Evolutionary conservation across 2,113 vertebrate genomes (phyloP).

Genomic region (Microtus oregoni): DNA sequence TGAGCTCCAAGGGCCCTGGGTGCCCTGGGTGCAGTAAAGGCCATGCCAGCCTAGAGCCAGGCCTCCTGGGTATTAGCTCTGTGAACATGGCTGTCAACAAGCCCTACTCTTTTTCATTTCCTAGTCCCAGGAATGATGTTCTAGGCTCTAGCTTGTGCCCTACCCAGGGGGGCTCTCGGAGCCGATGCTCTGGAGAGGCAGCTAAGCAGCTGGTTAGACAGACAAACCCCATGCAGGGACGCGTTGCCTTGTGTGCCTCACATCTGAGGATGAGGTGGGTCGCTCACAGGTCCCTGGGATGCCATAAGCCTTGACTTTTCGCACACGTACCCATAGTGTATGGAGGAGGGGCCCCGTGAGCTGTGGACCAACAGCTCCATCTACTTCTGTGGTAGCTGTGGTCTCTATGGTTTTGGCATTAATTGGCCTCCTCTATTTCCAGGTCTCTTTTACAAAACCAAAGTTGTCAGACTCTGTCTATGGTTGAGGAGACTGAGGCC

Average conservation of each 20-base stretch:
- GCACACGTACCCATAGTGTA: accelerated
- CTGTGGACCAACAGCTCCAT: accelerated
- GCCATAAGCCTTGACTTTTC: neutral
- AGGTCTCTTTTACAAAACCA: accelerated
- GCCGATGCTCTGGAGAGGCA: neutral
- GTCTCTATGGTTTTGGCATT: neutral
- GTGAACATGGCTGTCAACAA: neutral
- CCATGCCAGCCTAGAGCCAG: neutral
- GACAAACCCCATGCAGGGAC: neutral
- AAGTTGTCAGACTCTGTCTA: accelerated
- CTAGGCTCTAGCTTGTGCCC: neutral
- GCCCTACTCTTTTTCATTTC: neutral
- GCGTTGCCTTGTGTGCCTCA: accelerated
- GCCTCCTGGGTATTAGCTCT: neutral
- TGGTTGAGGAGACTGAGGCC: neutral
- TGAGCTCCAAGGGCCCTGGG: neutral
- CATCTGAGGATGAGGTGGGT: accelerated
- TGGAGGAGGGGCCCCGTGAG: neutral
- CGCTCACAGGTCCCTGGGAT: accelerated
- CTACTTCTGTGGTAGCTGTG: accelerated
- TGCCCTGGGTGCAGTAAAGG: neutral
- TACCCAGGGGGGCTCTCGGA: neutral
- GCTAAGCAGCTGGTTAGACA: neutral
- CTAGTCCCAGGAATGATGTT: neutral
- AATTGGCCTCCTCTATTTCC: neutral